Evolutionary conservation across 2,797 vertebrate genomes (phyloP).

Genomic region (Falco berigora): DNA sequence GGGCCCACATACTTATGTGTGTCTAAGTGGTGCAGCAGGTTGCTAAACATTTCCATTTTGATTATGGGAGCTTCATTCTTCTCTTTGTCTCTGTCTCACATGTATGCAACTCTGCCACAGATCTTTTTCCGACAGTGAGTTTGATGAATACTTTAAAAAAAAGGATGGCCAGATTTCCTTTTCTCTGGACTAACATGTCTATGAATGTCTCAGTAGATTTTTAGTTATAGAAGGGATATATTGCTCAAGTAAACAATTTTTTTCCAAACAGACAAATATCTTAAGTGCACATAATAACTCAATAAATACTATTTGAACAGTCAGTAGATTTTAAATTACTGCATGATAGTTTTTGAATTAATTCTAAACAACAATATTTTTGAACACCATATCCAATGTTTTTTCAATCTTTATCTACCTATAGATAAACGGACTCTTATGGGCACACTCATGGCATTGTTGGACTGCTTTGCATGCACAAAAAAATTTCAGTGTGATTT

Average conservation of each 20-base stretch:
- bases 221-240: not conserved
- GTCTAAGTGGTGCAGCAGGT: not conserved
- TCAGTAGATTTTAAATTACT: not conserved
- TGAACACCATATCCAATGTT: not conserved
- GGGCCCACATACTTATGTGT: too few relatives aligned
- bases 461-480: not conserved
- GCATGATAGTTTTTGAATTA: not conserved
- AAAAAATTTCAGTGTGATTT: not conserved
- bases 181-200: not conserved
- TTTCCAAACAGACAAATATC: not conserved
- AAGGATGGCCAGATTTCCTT: not conserved
- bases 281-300: not conserved
- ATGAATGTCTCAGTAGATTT: not conserved
- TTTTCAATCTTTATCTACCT: not conserved
- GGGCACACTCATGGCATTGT: not conserved
- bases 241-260: not conserved
- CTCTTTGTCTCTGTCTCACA: not conserved
- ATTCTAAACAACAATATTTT: not conserved
- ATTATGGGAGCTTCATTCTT: not conserved
- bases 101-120: not conserved
- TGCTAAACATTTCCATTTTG: not conserved
- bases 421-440: not conserved
- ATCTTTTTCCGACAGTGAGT: not conserved
- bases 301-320: not conserved
- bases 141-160: not conserved